These are phyloP conservation scores for Zaprionus africanus DNA, from an alignment of 1,140 invertebrate species.

Conservation along the genomic window DNA sequence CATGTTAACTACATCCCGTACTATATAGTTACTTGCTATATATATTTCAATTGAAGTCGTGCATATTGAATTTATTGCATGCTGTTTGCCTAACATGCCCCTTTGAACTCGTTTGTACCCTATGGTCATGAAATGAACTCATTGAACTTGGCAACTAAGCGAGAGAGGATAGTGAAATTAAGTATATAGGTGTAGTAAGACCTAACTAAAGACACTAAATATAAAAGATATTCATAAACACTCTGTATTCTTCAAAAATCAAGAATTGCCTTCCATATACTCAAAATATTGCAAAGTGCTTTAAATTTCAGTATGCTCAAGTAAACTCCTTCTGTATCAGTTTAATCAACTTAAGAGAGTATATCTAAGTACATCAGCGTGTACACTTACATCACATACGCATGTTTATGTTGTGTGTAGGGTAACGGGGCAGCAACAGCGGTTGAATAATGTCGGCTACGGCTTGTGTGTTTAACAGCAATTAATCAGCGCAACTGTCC, in stretches of 20 bases:
- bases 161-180: background rate
- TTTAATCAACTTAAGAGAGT: background rate
- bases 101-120: background rate
- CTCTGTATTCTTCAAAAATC: background rate
- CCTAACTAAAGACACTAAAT: background rate
- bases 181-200: background rate
- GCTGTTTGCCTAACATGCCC: background rate
- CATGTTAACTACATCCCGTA: background rate
- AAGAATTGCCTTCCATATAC: background rate
- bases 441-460: constrained; percentile 64
- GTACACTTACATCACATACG: constrained; percentile 9
- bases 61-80: constrained; percentile 7
- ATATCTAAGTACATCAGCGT: background rate
- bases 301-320: background rate
- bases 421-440: constrained; percentile 24
- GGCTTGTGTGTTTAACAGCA: constrained; percentile 76
- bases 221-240: background rate
- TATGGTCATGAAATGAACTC: background rate
- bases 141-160: background rate
- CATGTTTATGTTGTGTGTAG: constrained; percentile 46
- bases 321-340: background rate
- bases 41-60: constrained; percentile 12
- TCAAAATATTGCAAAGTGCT: background rate
- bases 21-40: background rate
- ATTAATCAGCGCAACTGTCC: constrained; percentile 82